A percentile compares a stretch with the other conserved stretches of the same genome.
phyloP scores from a whole-genome alignment of 1,140 invertebrate genomes.

The Neodiprion virginianus region DNA sequence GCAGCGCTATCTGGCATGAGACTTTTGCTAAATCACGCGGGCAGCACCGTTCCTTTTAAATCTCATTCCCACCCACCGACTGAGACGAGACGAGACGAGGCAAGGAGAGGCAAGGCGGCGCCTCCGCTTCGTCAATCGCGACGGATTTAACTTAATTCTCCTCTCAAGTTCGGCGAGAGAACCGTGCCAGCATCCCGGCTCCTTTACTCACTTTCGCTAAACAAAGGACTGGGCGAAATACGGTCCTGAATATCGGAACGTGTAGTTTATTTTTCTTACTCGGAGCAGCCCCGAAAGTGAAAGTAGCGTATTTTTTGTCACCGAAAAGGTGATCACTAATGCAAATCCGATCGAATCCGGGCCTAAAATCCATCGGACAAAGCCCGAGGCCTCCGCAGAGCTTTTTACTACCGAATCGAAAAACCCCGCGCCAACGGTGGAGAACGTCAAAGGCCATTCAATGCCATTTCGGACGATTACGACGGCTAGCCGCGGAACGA shows the following conservation, averaged over 20 bases:
- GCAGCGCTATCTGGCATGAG: not conserved
- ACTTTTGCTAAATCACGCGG: slow-evolving; percentile 4
- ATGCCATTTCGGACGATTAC: not conserved
- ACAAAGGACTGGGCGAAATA: not conserved
- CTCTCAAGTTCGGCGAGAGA: not conserved
- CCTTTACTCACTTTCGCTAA: not conserved
- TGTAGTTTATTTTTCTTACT: not conserved
- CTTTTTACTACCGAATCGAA: no score
- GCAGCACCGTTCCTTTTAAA: not conserved
- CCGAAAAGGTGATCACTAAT: no score
- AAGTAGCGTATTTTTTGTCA: no score
- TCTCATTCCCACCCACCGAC: not conserved
- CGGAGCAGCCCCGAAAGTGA: no score
- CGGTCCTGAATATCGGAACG: not conserved
- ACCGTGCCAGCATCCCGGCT: not conserved
- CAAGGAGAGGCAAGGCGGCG: not conserved
- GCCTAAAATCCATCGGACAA: no score
- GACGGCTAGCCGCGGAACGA: not conserved
- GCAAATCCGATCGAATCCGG: no score
- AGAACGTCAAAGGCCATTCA: slow-evolving; percentile 4
- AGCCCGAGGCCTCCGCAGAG: no score
- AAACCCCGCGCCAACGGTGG: no score
- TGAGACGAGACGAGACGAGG: not conserved
- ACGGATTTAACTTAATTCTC: slow-evolving; percentile 7
- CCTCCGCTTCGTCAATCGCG: not conserved